A percentile compares a stretch with the other conserved stretches of the same genome.
Conservation (phyloP, 2,113 vertebrate species). For the Ageneiosus marmoratus region DNA sequence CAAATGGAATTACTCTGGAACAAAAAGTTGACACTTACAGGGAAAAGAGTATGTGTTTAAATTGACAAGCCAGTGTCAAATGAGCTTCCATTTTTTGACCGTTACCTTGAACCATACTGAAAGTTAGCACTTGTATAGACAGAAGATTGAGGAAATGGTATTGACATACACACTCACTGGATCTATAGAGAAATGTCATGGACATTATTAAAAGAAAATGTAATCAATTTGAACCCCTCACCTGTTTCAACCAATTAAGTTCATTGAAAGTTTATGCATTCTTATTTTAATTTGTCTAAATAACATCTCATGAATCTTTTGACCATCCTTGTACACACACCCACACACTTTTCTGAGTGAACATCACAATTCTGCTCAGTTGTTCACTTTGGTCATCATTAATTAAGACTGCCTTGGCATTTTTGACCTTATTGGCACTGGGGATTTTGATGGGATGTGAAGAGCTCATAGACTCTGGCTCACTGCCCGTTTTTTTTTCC, state of each 20-base stretch:
- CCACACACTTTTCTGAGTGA: conserved; percentile 7
- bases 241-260: neutral
- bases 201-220: neutral
- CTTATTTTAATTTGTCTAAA: neutral
- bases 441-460: conserved; percentile 78
- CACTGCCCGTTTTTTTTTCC: conserved; percentile 66
- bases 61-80: conserved; percentile 67
- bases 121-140: neutral
- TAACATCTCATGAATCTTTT: neutral
- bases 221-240: neutral
- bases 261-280: neutral
- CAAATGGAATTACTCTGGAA: conserved; percentile 70
- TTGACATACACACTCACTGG: conserved; percentile 9
- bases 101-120: conserved; percentile 38
- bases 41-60: conserved; percentile 66
- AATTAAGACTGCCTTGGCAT: conserved; percentile 79
- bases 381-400: conserved; percentile 72
- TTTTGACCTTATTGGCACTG: conserved; percentile 73
- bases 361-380: conserved; percentile 68
- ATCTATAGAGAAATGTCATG: neutral
- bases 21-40: conserved; percentile 68
- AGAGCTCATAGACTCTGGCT: conserved; percentile 76
- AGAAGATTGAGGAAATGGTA: conserved; percentile 15
- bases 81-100: conserved; percentile 49
- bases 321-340: neutral